phyloP scores from a whole-genome alignment of 1,140 invertebrate genomes.

The Spodoptera litura region DNA sequence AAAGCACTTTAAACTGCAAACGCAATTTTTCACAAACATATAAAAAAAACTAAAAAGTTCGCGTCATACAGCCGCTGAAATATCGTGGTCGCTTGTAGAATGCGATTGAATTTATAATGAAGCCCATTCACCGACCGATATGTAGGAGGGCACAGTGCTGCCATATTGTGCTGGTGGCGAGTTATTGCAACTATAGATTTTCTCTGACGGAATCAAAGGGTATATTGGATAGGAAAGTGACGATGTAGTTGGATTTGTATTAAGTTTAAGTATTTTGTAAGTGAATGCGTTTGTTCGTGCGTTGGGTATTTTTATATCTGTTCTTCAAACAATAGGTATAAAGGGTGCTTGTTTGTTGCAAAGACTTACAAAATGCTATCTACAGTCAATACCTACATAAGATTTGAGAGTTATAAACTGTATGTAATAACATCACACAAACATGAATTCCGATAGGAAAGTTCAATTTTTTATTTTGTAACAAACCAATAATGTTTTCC shows the following conservation, averaged over 20 bases:
- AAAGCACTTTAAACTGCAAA: slow-evolving; percentile 41
- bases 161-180: slow-evolving; percentile 5
- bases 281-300: no score
- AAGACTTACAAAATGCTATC: no score
- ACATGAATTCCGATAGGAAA: background rate
- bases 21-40: slow-evolving; percentile 38
- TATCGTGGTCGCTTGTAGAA: slow-evolving; percentile 26
- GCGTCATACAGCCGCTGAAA: slow-evolving; percentile 32
- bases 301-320: no score
- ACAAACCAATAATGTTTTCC: background rate
- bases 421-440: no score
- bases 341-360: no score
- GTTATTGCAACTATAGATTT: slow-evolving; percentile 21
- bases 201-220: background rate
- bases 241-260: background rate
- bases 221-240: background rate
- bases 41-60: slow-evolving; percentile 5
- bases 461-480: background rate
- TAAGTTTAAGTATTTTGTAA: background rate
- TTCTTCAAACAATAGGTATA: no score
- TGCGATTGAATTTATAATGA: slow-evolving; percentile 44
- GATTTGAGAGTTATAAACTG: no score
- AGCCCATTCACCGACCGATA: slow-evolving; percentile 21
- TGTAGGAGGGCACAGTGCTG: slow-evolving; percentile 1
- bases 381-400: no score